Percentiles rank a stretch among this genome's conserved stretches.
phyloP scores from a whole-genome alignment of 2,797 vertebrate genomes.

The Sebastes diploproa region DNA sequence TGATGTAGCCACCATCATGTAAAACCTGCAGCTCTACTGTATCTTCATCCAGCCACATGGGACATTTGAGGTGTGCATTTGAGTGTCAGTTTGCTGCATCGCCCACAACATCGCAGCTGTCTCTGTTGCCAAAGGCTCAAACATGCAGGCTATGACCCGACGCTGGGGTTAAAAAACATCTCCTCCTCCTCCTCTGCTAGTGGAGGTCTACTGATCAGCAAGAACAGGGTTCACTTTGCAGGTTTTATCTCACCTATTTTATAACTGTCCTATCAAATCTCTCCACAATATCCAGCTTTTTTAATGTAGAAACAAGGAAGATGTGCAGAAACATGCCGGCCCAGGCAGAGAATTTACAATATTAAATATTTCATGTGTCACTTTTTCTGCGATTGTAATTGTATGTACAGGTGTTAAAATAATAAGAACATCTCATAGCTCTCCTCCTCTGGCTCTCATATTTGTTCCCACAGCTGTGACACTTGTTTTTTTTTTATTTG shows the following conservation, averaged over 20 bases:
- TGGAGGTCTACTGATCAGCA: neutral
- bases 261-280: neutral
- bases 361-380: neutral
- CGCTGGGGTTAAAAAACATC: conserved; percentile 10
- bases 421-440: conserved; percentile 1
- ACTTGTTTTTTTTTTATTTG: neutral
- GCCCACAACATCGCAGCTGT: conserved; percentile 14
- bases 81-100: conserved; percentile 22
- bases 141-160: neutral
- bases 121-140: conserved; percentile 18
- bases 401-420: neutral
- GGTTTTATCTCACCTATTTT: neutral
- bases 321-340: neutral
- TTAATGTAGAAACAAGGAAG: neutral
- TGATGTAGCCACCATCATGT: neutral
- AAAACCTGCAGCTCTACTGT: neutral
- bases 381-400: neutral
- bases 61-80: neutral
- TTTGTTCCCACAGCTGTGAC: neutral
- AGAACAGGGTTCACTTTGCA: neutral
- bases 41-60: neutral
- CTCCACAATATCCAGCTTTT: neutral
- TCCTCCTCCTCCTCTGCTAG: conserved; percentile 7
- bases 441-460: conserved; percentile 13
- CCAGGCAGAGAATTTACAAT: neutral